Percentiles rank a stretch among this genome's conserved stretches.
phyloP scores from a whole-genome alignment of 2,888 invertebrate species.

The Diarsia dahlii region DNA sequence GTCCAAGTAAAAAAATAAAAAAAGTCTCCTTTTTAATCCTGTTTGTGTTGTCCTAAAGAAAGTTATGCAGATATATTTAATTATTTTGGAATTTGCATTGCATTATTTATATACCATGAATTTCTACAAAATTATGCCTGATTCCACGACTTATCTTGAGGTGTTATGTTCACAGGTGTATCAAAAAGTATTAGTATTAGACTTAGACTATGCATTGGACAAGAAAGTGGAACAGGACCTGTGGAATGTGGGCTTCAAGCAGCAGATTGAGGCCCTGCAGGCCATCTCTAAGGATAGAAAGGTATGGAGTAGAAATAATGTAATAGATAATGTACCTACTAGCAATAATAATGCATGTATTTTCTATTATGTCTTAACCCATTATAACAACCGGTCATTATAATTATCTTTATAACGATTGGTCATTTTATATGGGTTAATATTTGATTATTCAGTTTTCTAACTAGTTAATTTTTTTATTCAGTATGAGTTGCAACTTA shows the following conservation, averaged over 20 bases:
- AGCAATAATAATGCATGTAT: no score
- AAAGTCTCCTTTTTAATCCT: not conserved
- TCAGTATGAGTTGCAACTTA: not conserved
- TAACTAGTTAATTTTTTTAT: not conserved
- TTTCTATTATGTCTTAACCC: no score
- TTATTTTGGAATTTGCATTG: not conserved
- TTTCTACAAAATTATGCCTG: not conserved
- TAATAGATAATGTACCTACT: no score
- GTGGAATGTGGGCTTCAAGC: conserved; percentile 97
- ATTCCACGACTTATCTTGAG: not conserved
- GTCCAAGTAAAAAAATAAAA: not conserved
- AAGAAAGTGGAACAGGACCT: conserved; percentile 97
- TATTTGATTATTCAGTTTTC: no score
- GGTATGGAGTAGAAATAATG: no score
- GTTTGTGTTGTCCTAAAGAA: not conserved
- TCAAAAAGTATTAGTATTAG: conserved; percentile 94
- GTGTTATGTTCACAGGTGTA: conserved; percentile 88
- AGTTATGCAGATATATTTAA: not conserved
- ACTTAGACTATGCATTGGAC: conserved; percentile 96
- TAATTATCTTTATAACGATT: no score
- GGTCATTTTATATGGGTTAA: no score
- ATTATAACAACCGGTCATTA: no score
- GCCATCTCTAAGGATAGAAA: conserved; percentile 95
- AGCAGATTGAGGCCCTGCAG: conserved; percentile 95
- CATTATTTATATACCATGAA: not conserved